Base-by-base conservation (phyloP, 2,113 vertebrate species). In the Eublepharis macularius region DNA sequence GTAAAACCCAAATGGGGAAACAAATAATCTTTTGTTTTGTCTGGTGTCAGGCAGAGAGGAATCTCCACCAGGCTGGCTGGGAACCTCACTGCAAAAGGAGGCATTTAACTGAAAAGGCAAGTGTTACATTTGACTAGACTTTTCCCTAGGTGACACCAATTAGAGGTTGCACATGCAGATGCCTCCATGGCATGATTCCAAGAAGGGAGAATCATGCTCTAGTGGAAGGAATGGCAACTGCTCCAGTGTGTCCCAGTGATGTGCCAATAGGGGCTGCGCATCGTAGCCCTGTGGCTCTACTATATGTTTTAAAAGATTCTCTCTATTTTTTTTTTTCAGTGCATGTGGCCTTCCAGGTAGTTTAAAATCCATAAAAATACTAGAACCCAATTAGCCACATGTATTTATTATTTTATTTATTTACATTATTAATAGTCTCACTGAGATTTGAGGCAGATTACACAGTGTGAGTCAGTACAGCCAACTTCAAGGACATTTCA, bases 211-310 rank as follows among this genome's bases (percentile, higher is more conserved):
- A 43, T 76, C 13, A 19, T 57, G 6, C 19, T 47, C 2, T 0
- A 2, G 13, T 10, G 0, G 13, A 24, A 29, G 57, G 60, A 32
- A 0, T 10, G 19, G 49, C n/a, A 60, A n/a, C n/a, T 4, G 4
- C 47, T 80, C n/a, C 8, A n/a, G 17, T 51, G 49, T 45, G 26
- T 49, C 11, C 69, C 65, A 66, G n/a, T n/a, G n/a, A n/a, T n/a
- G n/a, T n/a, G n/a, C n/a, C n/a, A n/a, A n/a, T n/a, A n/a, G n/a
- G n/a, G n/a, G n/a, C n/a, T n/a, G n/a, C n/a, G n/a, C n/a, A n/a
- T n/a, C n/a, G n/a, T n/a, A n/a, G n/a, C n/a, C n/a, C n/a, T n/a
- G n/a, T n/a, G n/a, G n/a, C n/a, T n/a, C n/a, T n/a, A n/a, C n/a
- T n/a, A n/a, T n/a, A n/a, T n/a, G n/a, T 54, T 54, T 54, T 54